phyloP scores from a whole-genome alignment of 1,140 invertebrate species.

The Drosophila pectinifera region DNA sequence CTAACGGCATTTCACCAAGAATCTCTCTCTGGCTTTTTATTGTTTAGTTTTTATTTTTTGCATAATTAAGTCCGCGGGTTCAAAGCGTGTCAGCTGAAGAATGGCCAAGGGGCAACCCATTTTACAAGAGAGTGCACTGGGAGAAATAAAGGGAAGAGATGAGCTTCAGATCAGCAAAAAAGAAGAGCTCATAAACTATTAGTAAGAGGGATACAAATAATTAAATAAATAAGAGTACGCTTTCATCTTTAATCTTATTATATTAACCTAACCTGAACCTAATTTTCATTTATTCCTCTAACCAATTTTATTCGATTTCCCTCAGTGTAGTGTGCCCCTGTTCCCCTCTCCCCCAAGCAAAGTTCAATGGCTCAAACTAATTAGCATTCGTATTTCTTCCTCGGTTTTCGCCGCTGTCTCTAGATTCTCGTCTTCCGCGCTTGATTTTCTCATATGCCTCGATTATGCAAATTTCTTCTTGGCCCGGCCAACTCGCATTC shows the following conservation, averaged over 20 bases:
- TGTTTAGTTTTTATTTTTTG: slow-evolving; percentile 25
- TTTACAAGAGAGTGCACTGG: slow-evolving; percentile 11
- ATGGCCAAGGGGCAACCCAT: slow-evolving; percentile 37
- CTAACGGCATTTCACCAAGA: slow-evolving; percentile 44
- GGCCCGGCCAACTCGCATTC: not conserved
- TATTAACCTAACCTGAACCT: too few species aligned
- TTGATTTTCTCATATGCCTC: slow-evolving; percentile 37
- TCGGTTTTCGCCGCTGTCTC: slow-evolving; percentile 37
- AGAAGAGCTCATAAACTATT: too few species aligned
- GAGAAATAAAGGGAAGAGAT: not conserved
- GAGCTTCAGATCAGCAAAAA: too few species aligned
- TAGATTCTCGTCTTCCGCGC: slow-evolving; percentile 26
- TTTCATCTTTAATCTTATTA: too few species aligned
- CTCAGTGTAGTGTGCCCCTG: slow-evolving; percentile 1
- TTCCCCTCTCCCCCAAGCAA: slow-evolving; percentile 9
- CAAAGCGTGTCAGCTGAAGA: slow-evolving; percentile 47
- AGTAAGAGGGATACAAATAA: too few species aligned
- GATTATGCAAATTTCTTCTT: slow-evolving; percentile 55
- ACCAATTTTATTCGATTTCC: too few species aligned
- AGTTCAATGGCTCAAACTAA: slow-evolving; percentile 59
- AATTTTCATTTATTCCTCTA: too few species aligned
- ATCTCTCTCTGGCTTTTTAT: not conserved
- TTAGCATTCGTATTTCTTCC: slow-evolving; percentile 47
- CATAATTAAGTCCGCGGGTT: slow-evolving; percentile 58
- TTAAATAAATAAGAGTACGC: too few species aligned